These are phyloP conservation scores for Saccopteryx bilineata DNA, from an alignment of 2,113 vertebrate species.

Conservation along the genomic window DNA sequence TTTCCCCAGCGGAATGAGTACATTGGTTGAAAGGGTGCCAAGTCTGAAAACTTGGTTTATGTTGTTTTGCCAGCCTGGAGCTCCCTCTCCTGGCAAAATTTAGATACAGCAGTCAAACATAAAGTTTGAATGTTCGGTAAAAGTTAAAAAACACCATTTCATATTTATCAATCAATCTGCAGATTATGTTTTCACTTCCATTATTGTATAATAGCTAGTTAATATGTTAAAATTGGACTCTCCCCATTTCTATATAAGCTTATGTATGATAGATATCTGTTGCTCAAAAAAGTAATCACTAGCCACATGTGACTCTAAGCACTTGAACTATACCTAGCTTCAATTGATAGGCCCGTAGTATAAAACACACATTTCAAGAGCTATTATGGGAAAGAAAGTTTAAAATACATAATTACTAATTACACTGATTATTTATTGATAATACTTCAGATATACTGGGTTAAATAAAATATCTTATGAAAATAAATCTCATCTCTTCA, in stretches of 20 bases:
- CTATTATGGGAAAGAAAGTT: background rate
- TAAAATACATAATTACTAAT: background rate
- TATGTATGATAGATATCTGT: background rate
- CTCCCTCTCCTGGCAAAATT: constrained; percentile 67
- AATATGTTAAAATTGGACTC: background rate
- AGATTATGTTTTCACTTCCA: background rate
- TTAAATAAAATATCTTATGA: background rate
- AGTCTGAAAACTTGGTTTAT: background rate
- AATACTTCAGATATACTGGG: background rate
- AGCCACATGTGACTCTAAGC: background rate
- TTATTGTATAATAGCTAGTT: background rate
- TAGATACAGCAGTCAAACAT: constrained; percentile 19
- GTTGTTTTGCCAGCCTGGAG: constrained; percentile 26
- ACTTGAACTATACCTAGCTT: background rate
- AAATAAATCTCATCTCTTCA: background rate
- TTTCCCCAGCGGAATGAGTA: background rate
- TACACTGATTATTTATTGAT: background rate
- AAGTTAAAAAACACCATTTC: background rate
- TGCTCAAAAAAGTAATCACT: background rate
- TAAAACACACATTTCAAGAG: background rate
- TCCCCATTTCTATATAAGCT: background rate
- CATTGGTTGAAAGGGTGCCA: background rate
- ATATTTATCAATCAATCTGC: background rate
- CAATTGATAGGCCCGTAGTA: background rate
- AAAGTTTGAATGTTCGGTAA: background rate